Conservation (phyloP, 2,888 invertebrate genomes). For the Chloroclystis v-ata region DNA sequence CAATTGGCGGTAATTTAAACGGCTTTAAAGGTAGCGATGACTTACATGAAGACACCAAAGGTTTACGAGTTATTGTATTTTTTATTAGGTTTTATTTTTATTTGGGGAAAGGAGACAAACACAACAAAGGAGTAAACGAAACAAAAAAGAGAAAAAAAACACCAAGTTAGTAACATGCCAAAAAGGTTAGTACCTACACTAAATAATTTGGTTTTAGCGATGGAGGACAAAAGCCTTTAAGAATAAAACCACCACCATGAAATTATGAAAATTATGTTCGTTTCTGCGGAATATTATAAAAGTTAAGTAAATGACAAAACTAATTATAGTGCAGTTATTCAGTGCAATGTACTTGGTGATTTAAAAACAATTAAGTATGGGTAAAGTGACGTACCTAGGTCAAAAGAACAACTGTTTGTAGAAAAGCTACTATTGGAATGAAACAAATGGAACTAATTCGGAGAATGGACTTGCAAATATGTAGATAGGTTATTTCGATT, state of each 20-base stretch:
- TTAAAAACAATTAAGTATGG: no score
- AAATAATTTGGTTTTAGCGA: slow-evolving; percentile 5
- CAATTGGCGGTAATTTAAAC: slow-evolving; percentile 48
- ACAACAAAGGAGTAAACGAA: slow-evolving; percentile 43
- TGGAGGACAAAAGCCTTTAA: not conserved
- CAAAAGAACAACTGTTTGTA: no score
- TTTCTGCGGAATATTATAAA: no score
- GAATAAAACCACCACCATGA: slow-evolving; percentile 5
- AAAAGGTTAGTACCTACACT: slow-evolving; percentile 4
- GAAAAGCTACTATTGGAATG: no score
- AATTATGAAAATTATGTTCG: no score
- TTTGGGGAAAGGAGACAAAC: slow-evolving; percentile 35
- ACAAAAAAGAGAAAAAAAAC: slow-evolving; percentile 36
- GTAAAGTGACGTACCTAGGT: no score
- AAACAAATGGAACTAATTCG: no score
- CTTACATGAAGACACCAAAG: not conserved
- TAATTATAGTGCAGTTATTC: no score
- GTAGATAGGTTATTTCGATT: no score
- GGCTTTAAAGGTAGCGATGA: slow-evolving; percentile 4
- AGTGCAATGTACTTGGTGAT: no score
- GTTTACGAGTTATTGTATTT: not conserved
- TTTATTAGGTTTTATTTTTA: not conserved
- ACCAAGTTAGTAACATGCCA: slow-evolving; percentile 49
- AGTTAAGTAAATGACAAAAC: no score
- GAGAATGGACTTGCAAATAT: no score